Evolutionary conservation across 1,140 invertebrate species (phyloP), one percentile per base, ranked within the genome.

Genomic region (Nephila pilipes): DNA sequence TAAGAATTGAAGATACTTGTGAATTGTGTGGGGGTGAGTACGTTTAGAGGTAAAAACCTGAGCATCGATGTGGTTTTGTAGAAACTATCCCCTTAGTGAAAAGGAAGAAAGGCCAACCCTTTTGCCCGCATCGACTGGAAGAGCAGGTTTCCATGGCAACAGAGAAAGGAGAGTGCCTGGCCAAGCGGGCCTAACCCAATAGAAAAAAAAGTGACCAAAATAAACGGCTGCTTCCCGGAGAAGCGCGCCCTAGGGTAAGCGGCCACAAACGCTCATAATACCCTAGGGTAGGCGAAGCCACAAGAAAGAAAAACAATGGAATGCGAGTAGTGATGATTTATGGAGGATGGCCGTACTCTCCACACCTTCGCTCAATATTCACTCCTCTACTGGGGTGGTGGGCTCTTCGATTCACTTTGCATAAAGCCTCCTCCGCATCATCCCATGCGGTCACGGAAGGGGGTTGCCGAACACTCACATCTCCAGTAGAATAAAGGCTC

Each of bases 61-160:
- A 58, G 83, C 46, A 85, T 55, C 38, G 12, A 54, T 25, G 38
- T 85, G 38, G 46, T 99, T 46, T 97, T 99, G 98, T 98, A 97
- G 97, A 95, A 99, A 98, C 96, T 98, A 98, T 94, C 97, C 98
- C n/a, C 98, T 0, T 96, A 98, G 57, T 97, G 98, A 94, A 98
- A 98, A 12, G 97, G 98, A 22, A 97, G 98, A 94, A 99, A 99
- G 98, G 99, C 98, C n/a, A 97, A 92, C 80, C 90, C 90, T 85
- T 92, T 92, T 83, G 90, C 90, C 69, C 60, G 89, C 89, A 90
- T 90, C 89, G 89, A 90, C 89, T 90, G 75, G n/a, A 75, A 83
- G 89, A 90, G 88, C 25, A n/a, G n/a, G 90, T 92, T 85, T 5
- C 90, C 90, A 85, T 85, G 83, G 90, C 63, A 92, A 92, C 90